Evolutionary conservation across 2,888 invertebrate species (phyloP).

Genomic region (Hypselothyrea guttata): DNA sequence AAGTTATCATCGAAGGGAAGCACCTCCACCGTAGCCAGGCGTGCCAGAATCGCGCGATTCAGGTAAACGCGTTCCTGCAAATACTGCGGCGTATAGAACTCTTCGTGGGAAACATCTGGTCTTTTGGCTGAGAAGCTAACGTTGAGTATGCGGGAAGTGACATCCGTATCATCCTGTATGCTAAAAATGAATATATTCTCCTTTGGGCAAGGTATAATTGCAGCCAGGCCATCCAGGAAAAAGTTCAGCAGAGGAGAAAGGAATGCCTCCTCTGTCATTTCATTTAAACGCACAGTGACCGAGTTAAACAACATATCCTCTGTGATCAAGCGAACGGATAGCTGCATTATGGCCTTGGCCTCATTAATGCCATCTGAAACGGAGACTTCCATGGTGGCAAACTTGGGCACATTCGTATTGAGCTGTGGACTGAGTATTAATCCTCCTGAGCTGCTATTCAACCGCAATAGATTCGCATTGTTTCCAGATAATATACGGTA

Average conservation of each 20-base stretch:
- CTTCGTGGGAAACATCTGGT: conserved; percentile 90
- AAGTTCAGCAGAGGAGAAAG: conserved; percentile 93
- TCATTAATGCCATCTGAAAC: conserved; percentile 97
- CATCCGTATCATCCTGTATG: conserved; percentile 95
- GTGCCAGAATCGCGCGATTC: conserved; percentile 92
- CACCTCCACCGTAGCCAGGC: conserved; percentile 94
- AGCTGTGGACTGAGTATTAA: conserved; percentile 94
- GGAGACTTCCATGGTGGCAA: conserved; percentile 96
- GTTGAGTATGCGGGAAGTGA: conserved; percentile 92
- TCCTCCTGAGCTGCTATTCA: conserved; percentile 92
- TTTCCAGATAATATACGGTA: conserved; percentile 95
- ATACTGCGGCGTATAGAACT: conserved; percentile 93
- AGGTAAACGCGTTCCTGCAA: conserved; percentile 96
- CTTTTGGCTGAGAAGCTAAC: conserved; percentile 95
- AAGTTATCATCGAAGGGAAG: conserved; percentile 98
- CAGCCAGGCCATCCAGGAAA: conserved; percentile 94
- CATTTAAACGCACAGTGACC: conserved; percentile 94
- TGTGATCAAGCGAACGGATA: conserved; percentile 94
- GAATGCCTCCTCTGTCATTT: conserved; percentile 96
- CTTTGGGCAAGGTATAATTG: conserved; percentile 94
- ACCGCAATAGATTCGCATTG: conserved; percentile 92
- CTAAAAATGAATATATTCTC: conserved; percentile 97
- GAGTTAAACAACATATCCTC: conserved; percentile 97
- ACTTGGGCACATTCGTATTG: conserved; percentile 96
- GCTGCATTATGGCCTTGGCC: conserved; percentile 94